These are phyloP conservation scores for Chaetogeoica ovagalla DNA, from an alignment of 2,888 invertebrate genomes.

Conservation along the genomic window DNA sequence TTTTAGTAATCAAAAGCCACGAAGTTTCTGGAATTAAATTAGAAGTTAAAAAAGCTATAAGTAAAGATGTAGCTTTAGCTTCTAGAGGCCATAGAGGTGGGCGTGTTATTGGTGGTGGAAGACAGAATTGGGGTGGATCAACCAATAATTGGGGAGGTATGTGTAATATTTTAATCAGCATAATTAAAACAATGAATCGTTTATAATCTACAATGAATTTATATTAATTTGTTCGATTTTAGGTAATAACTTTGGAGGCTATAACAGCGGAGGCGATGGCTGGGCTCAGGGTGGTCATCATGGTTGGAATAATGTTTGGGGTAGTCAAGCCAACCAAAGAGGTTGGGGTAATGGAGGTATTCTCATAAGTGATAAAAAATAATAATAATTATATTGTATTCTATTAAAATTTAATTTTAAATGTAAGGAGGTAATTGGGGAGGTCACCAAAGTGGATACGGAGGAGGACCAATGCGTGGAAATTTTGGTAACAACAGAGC, in stretches of 20 bases:
- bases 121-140: constrained; percentile 67
- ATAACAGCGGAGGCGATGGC: constrained; percentile 56
- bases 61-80: constrained; percentile 70
- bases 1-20: constrained; percentile 61
- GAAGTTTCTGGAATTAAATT: constrained; percentile 62
- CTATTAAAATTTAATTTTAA: constrained; percentile 4
- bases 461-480: constrained; percentile 53
- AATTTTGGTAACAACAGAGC: constrained; percentile 51
- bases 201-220: no score
- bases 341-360: constrained; percentile 62
- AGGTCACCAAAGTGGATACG: constrained; percentile 43
- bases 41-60: constrained; percentile 65
- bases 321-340: constrained; percentile 64
- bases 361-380: background rate
- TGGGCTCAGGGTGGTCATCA: constrained; percentile 55
- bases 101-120: constrained; percentile 58
- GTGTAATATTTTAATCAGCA: background rate
- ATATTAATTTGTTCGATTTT: background rate
- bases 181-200: no score
- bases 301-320: constrained; percentile 53
- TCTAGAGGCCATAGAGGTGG: constrained; percentile 60
- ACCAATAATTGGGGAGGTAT: constrained; percentile 38
- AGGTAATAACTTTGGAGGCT: constrained; percentile 54
- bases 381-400: background rate
- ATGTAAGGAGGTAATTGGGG: constrained; percentile 44